These are phyloP conservation scores for Fragum fragum DNA, from an alignment of 2,888 invertebrate species.

Conservation along the genomic window DNA sequence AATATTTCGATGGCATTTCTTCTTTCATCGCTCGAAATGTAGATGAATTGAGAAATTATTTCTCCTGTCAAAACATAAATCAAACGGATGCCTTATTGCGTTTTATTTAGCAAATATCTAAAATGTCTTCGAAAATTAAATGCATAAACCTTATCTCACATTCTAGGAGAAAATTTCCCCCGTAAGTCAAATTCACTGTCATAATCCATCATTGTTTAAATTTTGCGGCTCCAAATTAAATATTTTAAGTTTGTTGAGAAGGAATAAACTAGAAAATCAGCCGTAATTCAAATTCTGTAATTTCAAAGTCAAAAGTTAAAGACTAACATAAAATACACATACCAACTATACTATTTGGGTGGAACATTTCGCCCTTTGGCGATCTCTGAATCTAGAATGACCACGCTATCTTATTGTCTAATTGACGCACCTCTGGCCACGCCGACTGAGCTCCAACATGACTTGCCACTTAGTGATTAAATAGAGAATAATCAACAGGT, in stretches of 20 bases:
- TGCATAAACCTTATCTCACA: background rate
- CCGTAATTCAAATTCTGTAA: background rate
- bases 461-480: too few species aligned
- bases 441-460: too few species aligned
- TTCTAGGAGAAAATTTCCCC: background rate
- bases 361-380: too few species aligned
- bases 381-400: too few species aligned
- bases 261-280: background rate
- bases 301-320: background rate
- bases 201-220: background rate
- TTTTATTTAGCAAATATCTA: background rate
- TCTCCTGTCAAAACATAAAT: background rate
- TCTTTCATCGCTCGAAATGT: background rate
- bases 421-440: too few species aligned
- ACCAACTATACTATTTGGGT: too few species aligned
- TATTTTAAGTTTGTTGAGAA: background rate
- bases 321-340: background rate
- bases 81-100: background rate
- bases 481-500: too few species aligned
- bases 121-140: background rate
- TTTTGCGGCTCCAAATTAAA: background rate
- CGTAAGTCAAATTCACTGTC: background rate
- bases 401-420: too few species aligned
- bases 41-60: slow-evolving; percentile 1
- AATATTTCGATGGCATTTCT: background rate